Evolutionary conservation across 2,888 invertebrate species (phyloP), one percentile per base, ranked within the genome.

Genomic region (Dysmachus trigonus): DNA sequence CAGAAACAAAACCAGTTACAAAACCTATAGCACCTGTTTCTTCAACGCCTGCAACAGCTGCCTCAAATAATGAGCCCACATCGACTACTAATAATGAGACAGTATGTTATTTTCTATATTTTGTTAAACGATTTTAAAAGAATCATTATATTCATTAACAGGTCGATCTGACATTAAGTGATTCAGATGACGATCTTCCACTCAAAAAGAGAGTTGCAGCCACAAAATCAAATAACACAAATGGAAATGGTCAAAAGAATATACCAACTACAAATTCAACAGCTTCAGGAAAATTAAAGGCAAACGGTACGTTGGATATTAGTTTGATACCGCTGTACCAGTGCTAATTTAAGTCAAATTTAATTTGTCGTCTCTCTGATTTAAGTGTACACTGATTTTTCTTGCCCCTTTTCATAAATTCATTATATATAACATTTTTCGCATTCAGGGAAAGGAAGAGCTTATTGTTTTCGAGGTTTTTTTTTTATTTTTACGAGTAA

Each of bases 101-200:
- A 38, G 92, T 92, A 89, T 5, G 84, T 47, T 73, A 18, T 53
- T 22, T 81, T 51, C 13, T 15, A 13, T 51, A 13, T 53, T 8
- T 30, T 15, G 8, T 53, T 41, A 33, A 15, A 47, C 31, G n/a
- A 35, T 62, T 41, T 77, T 62, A 85, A 86, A 71, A 47, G n/a
- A 51, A 53, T 31, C n/a, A n/a, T 79, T 85, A 31, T n/a, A 33
- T 79, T 74, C 51, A 83, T 27, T 86, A 88, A 22, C 38, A 92
- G 91, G 95, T 96, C 27, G 96, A 96, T 91, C 93, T 96, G 88
- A 96, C 96, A 0, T 88, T 94, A n/a, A 95, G 95, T 0, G 96
- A 96, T 91, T 95, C 95, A 0, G 96, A 96, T 87, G 94, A 93
- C 89, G 95, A 95, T 89, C 92, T 94, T 90, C 94, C 95, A 15